These are phyloP conservation scores for Gasterosteus nipponicus DNA, from an alignment of 2,113 vertebrate species.

Conservation along the genomic window DNA sequence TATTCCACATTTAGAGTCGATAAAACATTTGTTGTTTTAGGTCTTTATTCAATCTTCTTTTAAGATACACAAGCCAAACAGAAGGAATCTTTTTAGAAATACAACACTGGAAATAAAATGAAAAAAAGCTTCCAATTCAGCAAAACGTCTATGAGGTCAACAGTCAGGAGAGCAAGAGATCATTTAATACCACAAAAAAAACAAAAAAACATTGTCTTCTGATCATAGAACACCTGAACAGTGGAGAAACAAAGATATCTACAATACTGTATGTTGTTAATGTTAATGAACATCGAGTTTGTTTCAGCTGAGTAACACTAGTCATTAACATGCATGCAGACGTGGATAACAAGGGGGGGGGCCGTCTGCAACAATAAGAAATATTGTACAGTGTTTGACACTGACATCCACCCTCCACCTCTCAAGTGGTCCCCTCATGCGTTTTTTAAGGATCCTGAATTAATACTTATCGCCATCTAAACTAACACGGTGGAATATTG, in stretches of 20 bases:
- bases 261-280: slow-evolving; percentile 19
- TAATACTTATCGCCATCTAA: slow-evolving; percentile 73
- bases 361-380: slow-evolving; percentile 45
- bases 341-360: slow-evolving; percentile 32
- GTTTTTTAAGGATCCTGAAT: slow-evolving; percentile 65
- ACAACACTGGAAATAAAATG: slow-evolving; percentile 50
- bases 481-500: slow-evolving; percentile 75
- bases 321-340: slow-evolving; percentile 53
- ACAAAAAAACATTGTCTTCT: slow-evolving; percentile 6
- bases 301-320: not conserved
- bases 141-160: slow-evolving; percentile 43
- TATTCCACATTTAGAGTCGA: slow-evolving; percentile 16
- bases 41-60: slow-evolving; percentile 64
- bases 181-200: slow-evolving; percentile 40
- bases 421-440: slow-evolving; percentile 60
- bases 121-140: slow-evolving; percentile 36
- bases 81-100: slow-evolving; percentile 50
- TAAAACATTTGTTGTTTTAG: not conserved
- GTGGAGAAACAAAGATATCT: slow-evolving; percentile 16
- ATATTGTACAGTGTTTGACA: slow-evolving; percentile 70
- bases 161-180: slow-evolving; percentile 51
- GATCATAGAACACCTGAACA: slow-evolving; percentile 56
- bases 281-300: slow-evolving; percentile 22
- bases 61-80: slow-evolving; percentile 67
- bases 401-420: slow-evolving; percentile 42